phyloP scores from a whole-genome alignment of 1,140 invertebrate species.

The Wiebesia pumilae region DNA sequence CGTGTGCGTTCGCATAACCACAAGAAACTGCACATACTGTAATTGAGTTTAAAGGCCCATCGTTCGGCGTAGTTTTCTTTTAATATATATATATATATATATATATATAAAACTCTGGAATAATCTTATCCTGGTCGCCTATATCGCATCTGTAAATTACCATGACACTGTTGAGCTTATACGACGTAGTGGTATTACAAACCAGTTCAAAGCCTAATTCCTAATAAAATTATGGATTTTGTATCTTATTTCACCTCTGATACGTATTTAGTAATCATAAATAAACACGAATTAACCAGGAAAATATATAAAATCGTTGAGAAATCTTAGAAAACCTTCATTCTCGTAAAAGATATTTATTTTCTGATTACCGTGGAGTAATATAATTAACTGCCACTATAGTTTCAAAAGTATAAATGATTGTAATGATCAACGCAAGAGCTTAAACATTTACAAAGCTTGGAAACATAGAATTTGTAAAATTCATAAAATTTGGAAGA shows the following conservation, averaged over 20 bases:
- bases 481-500: too few relatives aligned
- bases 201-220: conserved; percentile 24
- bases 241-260: neutral
- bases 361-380: too few relatives aligned
- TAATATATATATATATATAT: neutral
- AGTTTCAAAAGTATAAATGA: too few relatives aligned
- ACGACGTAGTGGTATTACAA: neutral
- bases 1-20: neutral
- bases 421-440: too few relatives aligned
- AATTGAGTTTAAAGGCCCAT: conserved; percentile 20
- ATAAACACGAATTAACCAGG: too few relatives aligned
- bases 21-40: neutral
- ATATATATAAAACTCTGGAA: neutral
- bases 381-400: too few relatives aligned
- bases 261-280: too few relatives aligned
- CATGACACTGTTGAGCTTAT: neutral
- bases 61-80: neutral
- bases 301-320: too few relatives aligned
- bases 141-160: neutral
- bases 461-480: too few relatives aligned
- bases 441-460: too few relatives aligned
- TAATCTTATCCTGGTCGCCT: conserved; percentile 11
- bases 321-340: too few relatives aligned
- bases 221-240: neutral
- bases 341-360: too few relatives aligned